Conservation (phyloP, 2,797 vertebrate species). For the Erethizon dorsatum region DNA sequence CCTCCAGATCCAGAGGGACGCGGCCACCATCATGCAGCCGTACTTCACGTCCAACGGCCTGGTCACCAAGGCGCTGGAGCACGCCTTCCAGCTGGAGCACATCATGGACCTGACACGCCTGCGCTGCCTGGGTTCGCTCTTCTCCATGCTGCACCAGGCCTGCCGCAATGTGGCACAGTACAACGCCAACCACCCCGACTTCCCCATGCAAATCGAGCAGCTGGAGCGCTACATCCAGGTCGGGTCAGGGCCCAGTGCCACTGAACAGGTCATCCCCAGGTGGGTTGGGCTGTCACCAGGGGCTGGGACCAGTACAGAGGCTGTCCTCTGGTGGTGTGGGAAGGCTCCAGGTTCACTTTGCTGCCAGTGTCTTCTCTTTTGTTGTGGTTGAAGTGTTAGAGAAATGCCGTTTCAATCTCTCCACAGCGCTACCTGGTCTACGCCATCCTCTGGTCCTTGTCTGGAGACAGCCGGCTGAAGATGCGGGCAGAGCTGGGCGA, state of each 20-base stretch:
- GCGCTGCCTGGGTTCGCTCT: conserved; percentile 97
- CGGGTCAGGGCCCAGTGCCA: accelerated
- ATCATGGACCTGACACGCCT: conserved; percentile 99
- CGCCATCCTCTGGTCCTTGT: conserved; percentile 99
- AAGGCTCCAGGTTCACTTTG: accelerated
- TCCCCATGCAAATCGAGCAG: conserved; percentile 98
- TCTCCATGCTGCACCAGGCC: conserved; percentile 99
- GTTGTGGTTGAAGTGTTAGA: background rate
- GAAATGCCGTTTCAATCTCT: background rate
- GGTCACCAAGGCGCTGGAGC: conserved; percentile 98
- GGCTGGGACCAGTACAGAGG: background rate
- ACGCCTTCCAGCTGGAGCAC: conserved; percentile 98
- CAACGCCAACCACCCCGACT: conserved; percentile 99
- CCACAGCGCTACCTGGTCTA: conserved; percentile 97
- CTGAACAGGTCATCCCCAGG: too few species aligned
- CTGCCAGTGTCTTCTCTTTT: accelerated
- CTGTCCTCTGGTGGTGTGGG: accelerated
- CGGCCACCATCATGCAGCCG: conserved; percentile 95
- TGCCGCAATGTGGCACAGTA: conserved; percentile 98
- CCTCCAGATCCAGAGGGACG: conserved; percentile 96
- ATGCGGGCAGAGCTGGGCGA: conserved; percentile 99
- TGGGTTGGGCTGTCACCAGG: background rate
- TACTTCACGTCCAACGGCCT: conserved; percentile 98
- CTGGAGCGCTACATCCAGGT: conserved; percentile 99
- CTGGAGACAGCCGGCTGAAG: conserved; percentile 97